A percentile compares a stretch with the other conserved stretches of the same genome.
Conservation (phyloP, 2,888 invertebrate species). For the Myathropa florea region DNA sequence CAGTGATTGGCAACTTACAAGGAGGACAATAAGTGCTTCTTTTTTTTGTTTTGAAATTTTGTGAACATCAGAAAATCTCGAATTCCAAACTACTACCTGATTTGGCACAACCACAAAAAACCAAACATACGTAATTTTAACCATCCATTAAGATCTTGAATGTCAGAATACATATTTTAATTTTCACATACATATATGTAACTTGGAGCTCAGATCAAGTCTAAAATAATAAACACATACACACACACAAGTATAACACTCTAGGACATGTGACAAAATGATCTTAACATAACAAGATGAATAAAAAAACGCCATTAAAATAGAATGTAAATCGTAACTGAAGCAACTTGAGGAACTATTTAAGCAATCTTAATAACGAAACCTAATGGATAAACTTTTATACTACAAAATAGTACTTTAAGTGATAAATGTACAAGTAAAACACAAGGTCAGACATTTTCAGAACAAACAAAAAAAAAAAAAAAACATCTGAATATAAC, state of each 20-base stretch:
- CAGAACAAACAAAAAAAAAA: slow-evolving; percentile 14
- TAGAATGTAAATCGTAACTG: slow-evolving; percentile 1
- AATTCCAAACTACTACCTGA: neutral
- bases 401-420: slow-evolving; percentile 40
- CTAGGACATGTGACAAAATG: neutral
- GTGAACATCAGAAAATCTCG: neutral
- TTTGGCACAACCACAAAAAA: neutral
- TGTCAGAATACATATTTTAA: neutral
- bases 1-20: neutral
- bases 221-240: neutral
- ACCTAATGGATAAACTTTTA: slow-evolving; percentile 27
- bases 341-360: slow-evolving; percentile 25
- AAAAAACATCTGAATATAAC: slow-evolving; percentile 51
- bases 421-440: slow-evolving; percentile 55
- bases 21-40: neutral
- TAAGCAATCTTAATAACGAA: slow-evolving; percentile 53
- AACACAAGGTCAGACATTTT: neutral
- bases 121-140: neutral
- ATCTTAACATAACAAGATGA: neutral
- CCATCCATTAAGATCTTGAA: neutral
- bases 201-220: neutral
- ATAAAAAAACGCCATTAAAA: slow-evolving; percentile 20
- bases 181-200: neutral
- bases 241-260: neutral
- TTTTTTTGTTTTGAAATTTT: neutral